Conservation (phyloP, 2,888 invertebrate genomes). For the Eupsilia transversa region DNA sequence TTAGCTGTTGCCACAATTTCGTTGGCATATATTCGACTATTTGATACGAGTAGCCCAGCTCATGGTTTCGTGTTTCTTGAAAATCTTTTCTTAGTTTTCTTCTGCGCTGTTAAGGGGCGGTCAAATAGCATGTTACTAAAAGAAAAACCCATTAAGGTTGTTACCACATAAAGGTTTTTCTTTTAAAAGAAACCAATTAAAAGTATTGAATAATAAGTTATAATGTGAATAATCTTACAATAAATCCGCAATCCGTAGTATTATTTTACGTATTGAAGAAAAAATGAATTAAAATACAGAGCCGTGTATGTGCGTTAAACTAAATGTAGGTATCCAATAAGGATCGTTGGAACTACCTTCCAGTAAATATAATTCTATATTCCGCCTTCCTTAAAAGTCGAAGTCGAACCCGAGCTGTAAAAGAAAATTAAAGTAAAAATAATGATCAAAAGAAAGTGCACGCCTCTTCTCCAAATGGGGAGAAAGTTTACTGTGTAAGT, state of each 20-base stretch:
- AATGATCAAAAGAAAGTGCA: background rate
- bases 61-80: background rate
- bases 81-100: background rate
- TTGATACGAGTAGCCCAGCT: background rate
- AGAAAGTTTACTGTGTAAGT: background rate
- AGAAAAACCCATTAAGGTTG: too few relatives aligned
- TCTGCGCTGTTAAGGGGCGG: background rate
- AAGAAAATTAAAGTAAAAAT: slow-evolving; percentile 15
- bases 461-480: background rate
- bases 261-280: slow-evolving; percentile 3
- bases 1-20: background rate
- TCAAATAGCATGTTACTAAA: background rate
- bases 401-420: slow-evolving; percentile 60
- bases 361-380: background rate
- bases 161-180: too few relatives aligned
- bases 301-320: slow-evolving; percentile 22
- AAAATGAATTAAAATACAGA: slow-evolving; percentile 32
- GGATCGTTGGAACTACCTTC: background rate
- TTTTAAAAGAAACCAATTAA: background rate
- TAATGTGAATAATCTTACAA: slow-evolving; percentile 32
- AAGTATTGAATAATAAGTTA: slow-evolving; percentile 9
- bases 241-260: slow-evolving; percentile 39
- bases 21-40: background rate
- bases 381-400: slow-evolving; percentile 41
- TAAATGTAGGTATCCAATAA: slow-evolving; percentile 14